Conservation (phyloP, 2,113 vertebrate genomes). For the Puffinus mauretanicus region DNA sequence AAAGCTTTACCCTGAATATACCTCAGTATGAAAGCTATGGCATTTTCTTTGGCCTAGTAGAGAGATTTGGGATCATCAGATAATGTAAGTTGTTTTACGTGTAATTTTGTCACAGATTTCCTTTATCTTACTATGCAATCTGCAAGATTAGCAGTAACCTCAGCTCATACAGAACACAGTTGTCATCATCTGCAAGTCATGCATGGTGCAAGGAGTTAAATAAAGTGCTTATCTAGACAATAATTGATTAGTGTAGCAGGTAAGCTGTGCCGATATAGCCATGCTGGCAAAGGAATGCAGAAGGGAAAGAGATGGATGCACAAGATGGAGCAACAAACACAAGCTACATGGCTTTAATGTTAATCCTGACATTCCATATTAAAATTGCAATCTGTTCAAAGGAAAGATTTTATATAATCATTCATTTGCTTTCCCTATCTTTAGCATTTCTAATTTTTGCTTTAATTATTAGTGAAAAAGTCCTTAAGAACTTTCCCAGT, state of each 20-base stretch:
- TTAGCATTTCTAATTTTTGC: background rate
- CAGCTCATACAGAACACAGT: background rate
- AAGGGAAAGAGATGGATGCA: background rate
- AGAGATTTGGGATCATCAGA: background rate
- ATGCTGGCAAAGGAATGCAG: background rate
- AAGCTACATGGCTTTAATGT: background rate
- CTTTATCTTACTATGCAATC: background rate
- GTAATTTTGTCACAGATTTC: background rate
- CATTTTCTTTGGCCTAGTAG: background rate
- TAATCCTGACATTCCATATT: background rate
- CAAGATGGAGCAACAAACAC: background rate
- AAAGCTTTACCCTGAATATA: background rate
- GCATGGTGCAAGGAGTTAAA: background rate
- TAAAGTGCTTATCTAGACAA: background rate
- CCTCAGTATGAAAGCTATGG: background rate
- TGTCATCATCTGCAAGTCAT: background rate
- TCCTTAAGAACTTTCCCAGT: background rate
- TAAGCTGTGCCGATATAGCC: background rate
- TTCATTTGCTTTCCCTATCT: background rate
- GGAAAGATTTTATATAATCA: background rate
- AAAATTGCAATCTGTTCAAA: conserved; percentile 27
- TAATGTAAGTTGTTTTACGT: background rate
- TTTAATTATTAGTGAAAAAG: background rate
- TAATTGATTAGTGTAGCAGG: background rate
- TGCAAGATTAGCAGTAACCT: background rate